phyloP scores from a whole-genome alignment of 2,888 invertebrate genomes.

The Heliconius hortense region DNA sequence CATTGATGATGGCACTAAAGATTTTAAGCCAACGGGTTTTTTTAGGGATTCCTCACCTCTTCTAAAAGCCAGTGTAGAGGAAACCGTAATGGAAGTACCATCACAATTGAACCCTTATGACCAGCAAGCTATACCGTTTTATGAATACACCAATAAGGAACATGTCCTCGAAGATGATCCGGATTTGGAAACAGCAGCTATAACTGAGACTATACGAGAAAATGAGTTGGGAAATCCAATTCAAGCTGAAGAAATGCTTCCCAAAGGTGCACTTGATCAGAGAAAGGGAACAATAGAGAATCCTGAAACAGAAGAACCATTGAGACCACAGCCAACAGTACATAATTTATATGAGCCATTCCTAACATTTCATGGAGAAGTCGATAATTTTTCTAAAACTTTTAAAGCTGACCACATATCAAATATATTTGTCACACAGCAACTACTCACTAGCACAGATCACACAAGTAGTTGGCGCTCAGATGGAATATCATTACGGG shows the following conservation, averaged over 20 bases:
- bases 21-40: slow-evolving; percentile 29
- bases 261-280: slow-evolving; percentile 11
- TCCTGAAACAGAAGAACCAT: slow-evolving; percentile 3
- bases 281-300: neutral
- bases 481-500: neutral
- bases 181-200: slow-evolving; percentile 20
- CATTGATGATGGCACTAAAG: slow-evolving; percentile 22
- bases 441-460: slow-evolving; percentile 8
- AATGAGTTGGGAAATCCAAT: slow-evolving; percentile 22
- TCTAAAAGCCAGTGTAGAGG: slow-evolving; percentile 19
- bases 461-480: neutral
- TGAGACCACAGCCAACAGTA: slow-evolving; percentile 17
- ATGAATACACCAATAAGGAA: slow-evolving; percentile 36
- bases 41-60: slow-evolving; percentile 13
- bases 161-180: slow-evolving; percentile 30
- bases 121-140: slow-evolving; percentile 35
- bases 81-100: slow-evolving; percentile 25
- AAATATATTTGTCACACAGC: slow-evolving; percentile 16
- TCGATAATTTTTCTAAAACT: neutral
- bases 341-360: slow-evolving; percentile 15
- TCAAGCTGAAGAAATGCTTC: slow-evolving; percentile 24
- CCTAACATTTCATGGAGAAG: slow-evolving; percentile 2
- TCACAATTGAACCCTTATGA: slow-evolving; percentile 34
- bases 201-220: slow-evolving; percentile 17
- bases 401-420: slow-evolving; percentile 12